A percentile compares a stretch with the other conserved stretches of the same genome.
Conservation (phyloP, 2,797 vertebrate genomes). For the Sphenopsis melanotis region DNA sequence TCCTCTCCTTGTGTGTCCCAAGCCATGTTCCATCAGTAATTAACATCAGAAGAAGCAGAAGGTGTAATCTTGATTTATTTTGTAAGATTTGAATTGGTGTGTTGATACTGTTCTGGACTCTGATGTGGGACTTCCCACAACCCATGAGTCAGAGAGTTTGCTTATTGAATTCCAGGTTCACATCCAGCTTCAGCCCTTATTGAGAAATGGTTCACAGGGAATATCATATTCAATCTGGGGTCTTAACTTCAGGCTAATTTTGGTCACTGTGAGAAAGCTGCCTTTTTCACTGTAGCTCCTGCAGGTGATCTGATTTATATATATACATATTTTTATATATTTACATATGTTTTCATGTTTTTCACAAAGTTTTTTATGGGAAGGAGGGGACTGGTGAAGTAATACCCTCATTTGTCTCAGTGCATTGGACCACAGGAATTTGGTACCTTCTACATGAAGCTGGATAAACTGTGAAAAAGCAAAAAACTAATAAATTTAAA, state of each 20-base stretch:
- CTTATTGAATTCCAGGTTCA: neutral
- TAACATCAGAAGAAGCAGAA: neutral
- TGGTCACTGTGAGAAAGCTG: neutral
- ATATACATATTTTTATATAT: neutral
- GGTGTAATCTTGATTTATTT: neutral
- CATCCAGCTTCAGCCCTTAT: neutral
- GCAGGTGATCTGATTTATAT: neutral
- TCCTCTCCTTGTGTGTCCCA: neutral
- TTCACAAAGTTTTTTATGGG: neutral
- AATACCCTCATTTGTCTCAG: neutral
- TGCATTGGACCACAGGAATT: neutral
- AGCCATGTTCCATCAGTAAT: neutral
- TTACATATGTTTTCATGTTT: neutral
- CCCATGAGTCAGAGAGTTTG: neutral
- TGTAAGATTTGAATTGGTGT: neutral
- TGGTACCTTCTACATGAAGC: neutral
- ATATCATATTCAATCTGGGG: neutral
- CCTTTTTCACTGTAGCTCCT: neutral
- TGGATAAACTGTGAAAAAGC: neutral
- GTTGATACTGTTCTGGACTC: neutral
- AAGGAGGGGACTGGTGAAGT: neutral
- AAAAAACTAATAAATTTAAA: neutral
- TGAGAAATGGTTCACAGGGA: neutral
- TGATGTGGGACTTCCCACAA: neutral
- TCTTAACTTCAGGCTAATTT: neutral